These are phyloP conservation scores for Platerodrilus igneus DNA, from an alignment of 2,888 invertebrate genomes.

Conservation along the genomic window DNA sequence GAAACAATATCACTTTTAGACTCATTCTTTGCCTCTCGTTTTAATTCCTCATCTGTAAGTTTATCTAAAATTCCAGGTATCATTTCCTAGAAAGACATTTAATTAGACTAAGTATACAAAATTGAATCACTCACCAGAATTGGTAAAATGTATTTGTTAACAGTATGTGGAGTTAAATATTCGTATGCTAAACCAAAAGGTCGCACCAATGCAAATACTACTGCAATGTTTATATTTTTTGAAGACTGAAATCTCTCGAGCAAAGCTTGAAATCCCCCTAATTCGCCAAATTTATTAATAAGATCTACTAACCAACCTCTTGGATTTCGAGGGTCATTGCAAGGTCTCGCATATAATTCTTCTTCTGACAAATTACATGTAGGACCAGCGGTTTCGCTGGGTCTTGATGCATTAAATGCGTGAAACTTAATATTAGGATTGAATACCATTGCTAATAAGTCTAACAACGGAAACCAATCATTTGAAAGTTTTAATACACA, in stretches of 20 bases:
- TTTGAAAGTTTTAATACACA: slow-evolving; percentile 85
- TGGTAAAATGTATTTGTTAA: slow-evolving; percentile 89
- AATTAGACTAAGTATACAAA: too few relatives aligned
- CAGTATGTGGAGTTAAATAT: slow-evolving; percentile 81
- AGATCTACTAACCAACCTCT: slow-evolving; percentile 96
- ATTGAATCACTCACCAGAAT: slow-evolving; percentile 64
- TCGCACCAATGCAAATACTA: slow-evolving; percentile 76
- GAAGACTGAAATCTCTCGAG: slow-evolving; percentile 78
- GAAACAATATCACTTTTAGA: slow-evolving; percentile 95
- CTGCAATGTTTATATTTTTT: slow-evolving; percentile 65
- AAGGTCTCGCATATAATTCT: slow-evolving; percentile 69
- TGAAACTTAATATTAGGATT: slow-evolving; percentile 96
- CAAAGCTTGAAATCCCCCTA: slow-evolving; percentile 84
- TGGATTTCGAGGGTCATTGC: slow-evolving; percentile 76
- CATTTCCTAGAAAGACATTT: slow-evolving; percentile 64
- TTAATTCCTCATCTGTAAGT: slow-evolving; percentile 91
- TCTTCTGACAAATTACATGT: slow-evolving; percentile 62
- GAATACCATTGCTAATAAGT: slow-evolving; percentile 87
- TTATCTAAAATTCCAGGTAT: slow-evolving; percentile 86
- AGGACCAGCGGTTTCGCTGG: slow-evolving; percentile 65
- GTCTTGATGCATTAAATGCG: slow-evolving; percentile 74
- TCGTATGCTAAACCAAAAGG: slow-evolving; percentile 93
- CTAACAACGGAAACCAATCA: slow-evolving; percentile 89
- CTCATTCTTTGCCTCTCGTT: slow-evolving; percentile 92
- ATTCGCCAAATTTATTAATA: slow-evolving; percentile 87